Evolutionary conservation across 2,888 invertebrate genomes (phyloP).

Genomic region (Xestia xanthographa): DNA sequence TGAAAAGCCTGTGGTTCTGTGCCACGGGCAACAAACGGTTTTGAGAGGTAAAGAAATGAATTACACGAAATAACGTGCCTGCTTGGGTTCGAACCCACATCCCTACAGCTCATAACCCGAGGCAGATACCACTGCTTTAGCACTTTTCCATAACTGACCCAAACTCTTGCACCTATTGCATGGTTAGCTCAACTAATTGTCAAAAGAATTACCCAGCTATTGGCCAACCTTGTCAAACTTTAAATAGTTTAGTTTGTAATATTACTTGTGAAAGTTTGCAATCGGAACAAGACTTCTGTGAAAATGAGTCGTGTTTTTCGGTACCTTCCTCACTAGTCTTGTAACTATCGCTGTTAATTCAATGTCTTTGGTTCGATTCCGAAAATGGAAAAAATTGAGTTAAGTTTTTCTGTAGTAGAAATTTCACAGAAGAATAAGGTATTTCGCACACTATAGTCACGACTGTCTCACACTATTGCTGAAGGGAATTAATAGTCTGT

Average conservation of each 20-base stretch:
- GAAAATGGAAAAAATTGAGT: background rate
- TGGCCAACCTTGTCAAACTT: slow-evolving; percentile 7
- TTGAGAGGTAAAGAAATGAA: background rate
- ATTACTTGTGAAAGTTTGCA: slow-evolving; percentile 19
- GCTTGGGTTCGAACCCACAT: background rate
- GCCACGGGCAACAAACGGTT: background rate
- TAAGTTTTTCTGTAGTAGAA: background rate
- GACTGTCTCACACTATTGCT: too few species aligned
- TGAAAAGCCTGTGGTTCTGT: too few species aligned
- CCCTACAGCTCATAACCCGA: background rate
- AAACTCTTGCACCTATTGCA: background rate
- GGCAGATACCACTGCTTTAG: background rate
- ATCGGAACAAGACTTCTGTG: slow-evolving; percentile 13
- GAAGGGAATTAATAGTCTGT: too few species aligned
- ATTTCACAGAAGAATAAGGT: background rate
- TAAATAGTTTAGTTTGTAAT: slow-evolving; percentile 19
- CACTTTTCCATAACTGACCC: background rate
- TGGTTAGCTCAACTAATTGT: slow-evolving; percentile 16
- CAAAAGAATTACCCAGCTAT: background rate
- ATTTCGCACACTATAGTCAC: too few species aligned
- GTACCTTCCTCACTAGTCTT: background rate
- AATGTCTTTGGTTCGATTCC: background rate
- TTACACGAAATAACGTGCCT: background rate
- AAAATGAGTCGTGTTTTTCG: background rate
- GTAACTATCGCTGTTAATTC: background rate